phyloP scores from a whole-genome alignment of 2,888 invertebrate species.

The Lamproptera curius region DNA sequence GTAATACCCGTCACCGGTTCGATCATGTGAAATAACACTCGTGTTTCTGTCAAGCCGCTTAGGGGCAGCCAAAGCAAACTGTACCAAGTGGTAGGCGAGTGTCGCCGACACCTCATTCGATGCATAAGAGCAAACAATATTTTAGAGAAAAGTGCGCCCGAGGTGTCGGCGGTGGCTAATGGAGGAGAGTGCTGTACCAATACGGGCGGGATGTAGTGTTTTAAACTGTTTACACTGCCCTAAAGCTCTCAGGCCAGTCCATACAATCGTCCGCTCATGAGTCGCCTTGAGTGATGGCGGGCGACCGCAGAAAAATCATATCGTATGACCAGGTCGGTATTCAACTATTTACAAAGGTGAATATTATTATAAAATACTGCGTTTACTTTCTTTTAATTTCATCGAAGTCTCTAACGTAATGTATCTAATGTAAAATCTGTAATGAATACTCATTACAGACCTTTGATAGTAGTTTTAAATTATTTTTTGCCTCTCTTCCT shows the following conservation, averaged over 20 bases:
- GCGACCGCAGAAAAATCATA: background rate
- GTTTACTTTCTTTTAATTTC: constrained; percentile 23
- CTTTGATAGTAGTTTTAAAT: too few relatives aligned
- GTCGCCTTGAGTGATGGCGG: constrained; percentile 34
- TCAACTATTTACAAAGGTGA: background rate
- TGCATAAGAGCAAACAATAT: constrained; percentile 58
- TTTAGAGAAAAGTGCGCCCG: constrained; percentile 64
- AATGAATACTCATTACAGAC: too few relatives aligned
- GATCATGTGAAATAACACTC: constrained; percentile 30
- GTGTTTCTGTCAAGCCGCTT: constrained; percentile 34
- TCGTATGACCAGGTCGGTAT: too few relatives aligned
- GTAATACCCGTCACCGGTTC: constrained; percentile 19
- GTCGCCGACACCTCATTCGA: constrained; percentile 57
- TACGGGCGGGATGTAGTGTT: constrained; percentile 70
- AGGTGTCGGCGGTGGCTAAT: constrained; percentile 72
- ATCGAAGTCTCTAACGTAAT: too few relatives aligned
- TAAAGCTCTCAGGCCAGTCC: constrained; percentile 66
- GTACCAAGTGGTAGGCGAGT: constrained; percentile 52
- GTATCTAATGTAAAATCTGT: too few relatives aligned
- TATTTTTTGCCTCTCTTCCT: too few relatives aligned
- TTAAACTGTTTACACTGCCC: constrained; percentile 77
- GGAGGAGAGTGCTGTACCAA: constrained; percentile 75
- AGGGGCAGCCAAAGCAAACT: constrained; percentile 53
- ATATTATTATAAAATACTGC: too few relatives aligned
- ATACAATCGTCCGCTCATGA: constrained; percentile 41